Evolutionary conservation across 2,888 invertebrate genomes (phyloP).

Genomic region (Hirtodrosophila trivittata): DNA sequence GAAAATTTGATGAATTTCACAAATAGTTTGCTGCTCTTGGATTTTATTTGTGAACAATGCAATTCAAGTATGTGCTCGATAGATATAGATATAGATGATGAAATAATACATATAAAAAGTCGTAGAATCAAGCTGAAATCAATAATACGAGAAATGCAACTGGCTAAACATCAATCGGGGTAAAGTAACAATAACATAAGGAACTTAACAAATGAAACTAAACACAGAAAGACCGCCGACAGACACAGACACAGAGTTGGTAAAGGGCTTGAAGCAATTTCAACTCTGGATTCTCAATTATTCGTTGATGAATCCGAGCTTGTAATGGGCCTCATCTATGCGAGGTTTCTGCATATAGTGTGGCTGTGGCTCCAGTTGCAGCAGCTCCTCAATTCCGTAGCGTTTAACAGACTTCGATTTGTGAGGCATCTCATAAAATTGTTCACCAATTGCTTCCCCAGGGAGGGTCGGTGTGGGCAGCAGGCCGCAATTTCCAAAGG

Average conservation of each 20-base stretch:
- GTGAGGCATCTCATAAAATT: background rate
- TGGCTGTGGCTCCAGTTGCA: constrained; percentile 49
- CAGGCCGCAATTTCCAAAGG: constrained; percentile 35
- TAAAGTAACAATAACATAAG: constrained; percentile 25
- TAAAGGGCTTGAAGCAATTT: background rate
- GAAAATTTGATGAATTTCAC: background rate
- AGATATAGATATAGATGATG: background rate
- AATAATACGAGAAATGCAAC: no score
- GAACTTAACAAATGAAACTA: constrained; percentile 7
- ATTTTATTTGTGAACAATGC: constrained; percentile 24
- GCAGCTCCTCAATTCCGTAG: constrained; percentile 48
- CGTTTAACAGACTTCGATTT: constrained; percentile 22
- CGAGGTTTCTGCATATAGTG: constrained; percentile 18
- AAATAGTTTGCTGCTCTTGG: constrained; percentile 10
- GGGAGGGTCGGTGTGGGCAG: constrained; percentile 28
- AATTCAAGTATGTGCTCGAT: constrained; percentile 8
- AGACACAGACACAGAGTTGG: background rate
- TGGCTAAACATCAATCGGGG: background rate
- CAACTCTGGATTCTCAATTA: constrained; percentile 9
- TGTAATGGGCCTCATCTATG: background rate
- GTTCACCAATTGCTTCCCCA: background rate
- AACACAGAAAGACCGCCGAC: constrained; percentile 2
- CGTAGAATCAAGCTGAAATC: no score
- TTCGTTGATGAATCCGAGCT: constrained; percentile 21
- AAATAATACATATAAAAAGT: background rate